Percentiles rank a stretch among this genome's conserved stretches.
Conservation (phyloP, 2,797 vertebrate genomes). For the Lagocephalus sceleratus region DNA sequence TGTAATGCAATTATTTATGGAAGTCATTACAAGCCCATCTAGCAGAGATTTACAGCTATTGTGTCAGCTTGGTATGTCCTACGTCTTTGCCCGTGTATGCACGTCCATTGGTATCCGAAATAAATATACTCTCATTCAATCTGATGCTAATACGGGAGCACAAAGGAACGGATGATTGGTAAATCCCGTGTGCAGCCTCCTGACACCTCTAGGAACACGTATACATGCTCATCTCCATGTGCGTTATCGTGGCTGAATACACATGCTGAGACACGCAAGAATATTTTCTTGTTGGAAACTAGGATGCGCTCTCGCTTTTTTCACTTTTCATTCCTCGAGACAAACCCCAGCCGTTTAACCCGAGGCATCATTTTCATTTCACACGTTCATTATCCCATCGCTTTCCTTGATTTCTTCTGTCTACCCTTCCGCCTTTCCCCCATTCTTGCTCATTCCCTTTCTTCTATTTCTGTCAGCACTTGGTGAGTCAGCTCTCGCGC, state of each 20-base stretch:
- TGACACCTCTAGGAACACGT: conserved; percentile 9
- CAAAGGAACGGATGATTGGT: conserved; percentile 35
- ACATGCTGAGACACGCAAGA: conserved; percentile 35
- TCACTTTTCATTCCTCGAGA: conserved; percentile 23
- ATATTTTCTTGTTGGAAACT: conserved; percentile 12
- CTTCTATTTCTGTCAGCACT: conserved; percentile 53
- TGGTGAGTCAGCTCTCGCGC: conserved; percentile 55
- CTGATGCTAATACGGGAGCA: conserved; percentile 15
- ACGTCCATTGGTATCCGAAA: not conserved
- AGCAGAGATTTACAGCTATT: not conserved
- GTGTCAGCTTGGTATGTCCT: not conserved
- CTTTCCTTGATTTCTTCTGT: conserved; percentile 19
- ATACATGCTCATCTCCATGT: not conserved
- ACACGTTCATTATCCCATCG: conserved; percentile 29
- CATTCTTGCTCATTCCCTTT: conserved; percentile 31
- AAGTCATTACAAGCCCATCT: not conserved
- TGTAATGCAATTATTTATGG: not conserved
- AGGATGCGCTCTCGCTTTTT: not conserved
- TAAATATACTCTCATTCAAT: conserved; percentile 9
- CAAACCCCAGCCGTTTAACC: conserved; percentile 35
- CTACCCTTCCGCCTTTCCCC: conserved; percentile 9
- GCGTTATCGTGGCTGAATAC: conserved; percentile 2
- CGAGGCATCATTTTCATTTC: conserved; percentile 32
- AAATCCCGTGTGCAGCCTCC: conserved; percentile 16
- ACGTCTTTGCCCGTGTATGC: not conserved